Conservation (phyloP, 2,888 invertebrate genomes). For the Dolichopus griseipennis region DNA sequence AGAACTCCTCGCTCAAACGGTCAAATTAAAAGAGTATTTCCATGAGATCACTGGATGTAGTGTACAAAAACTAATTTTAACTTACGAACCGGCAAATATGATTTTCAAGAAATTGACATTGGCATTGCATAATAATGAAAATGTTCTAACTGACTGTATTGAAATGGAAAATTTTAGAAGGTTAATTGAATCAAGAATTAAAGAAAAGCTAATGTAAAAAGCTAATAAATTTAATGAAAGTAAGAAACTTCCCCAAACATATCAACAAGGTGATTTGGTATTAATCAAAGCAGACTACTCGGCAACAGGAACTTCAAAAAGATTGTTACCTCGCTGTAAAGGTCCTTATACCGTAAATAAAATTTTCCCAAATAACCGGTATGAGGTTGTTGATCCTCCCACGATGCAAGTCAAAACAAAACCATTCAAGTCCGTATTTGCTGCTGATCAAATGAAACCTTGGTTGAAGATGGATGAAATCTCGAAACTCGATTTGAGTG, state of each 20-base stretch:
- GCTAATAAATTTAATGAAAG: neutral
- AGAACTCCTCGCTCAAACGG: slow-evolving; percentile 25
- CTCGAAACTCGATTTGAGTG: too few relatives aligned
- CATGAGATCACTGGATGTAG: too few relatives aligned
- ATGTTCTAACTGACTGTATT: too few relatives aligned
- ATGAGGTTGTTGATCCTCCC: neutral
- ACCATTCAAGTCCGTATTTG: neutral
- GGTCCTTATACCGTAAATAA: neutral
- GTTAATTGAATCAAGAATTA: neutral
- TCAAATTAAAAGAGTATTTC: slow-evolving; percentile 22
- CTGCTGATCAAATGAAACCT: neutral
- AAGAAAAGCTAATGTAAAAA: neutral
- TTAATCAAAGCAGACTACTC: neutral
- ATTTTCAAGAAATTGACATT: too few relatives aligned
- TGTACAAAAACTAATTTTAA: too few relatives aligned
- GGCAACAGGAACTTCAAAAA: neutral
- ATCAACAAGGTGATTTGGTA: neutral
- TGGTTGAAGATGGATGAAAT: neutral
- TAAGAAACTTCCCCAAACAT: neutral
- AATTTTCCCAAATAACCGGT: neutral
- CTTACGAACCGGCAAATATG: too few relatives aligned
- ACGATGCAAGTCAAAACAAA: neutral
- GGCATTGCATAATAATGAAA: too few relatives aligned
- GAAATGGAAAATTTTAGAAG: too few relatives aligned
- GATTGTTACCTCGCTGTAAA: neutral